These are phyloP conservation scores for Oreotrochilus melanogaster DNA, from an alignment of 2,113 vertebrate species.

Conservation along the genomic window DNA sequence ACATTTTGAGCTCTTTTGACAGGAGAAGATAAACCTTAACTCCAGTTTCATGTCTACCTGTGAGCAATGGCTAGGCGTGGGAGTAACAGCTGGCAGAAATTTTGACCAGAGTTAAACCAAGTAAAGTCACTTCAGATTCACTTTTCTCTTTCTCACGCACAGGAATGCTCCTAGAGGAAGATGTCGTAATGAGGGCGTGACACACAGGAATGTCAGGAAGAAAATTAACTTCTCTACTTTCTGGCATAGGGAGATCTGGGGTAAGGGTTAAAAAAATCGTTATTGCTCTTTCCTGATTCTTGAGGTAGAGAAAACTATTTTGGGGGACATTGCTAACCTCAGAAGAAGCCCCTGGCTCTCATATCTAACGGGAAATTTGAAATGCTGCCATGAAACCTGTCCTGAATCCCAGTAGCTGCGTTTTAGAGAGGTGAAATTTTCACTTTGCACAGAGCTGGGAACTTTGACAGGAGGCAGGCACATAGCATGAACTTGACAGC, in stretches of 20 bases:
- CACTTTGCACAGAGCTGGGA: background rate
- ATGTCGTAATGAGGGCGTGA: constrained; percentile 59
- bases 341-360: background rate
- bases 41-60: background rate
- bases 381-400: background rate
- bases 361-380: background rate
- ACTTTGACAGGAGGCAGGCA: background rate
- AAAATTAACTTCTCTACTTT: background rate
- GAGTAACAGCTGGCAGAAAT: constrained; percentile 27
- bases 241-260: background rate
- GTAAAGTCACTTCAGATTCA: constrained; percentile 24
- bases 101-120: background rate
- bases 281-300: background rate
- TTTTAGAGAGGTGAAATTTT: background rate
- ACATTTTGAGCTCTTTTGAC: constrained; percentile 15
- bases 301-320: background rate
- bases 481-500: background rate
- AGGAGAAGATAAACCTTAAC: constrained; percentile 3
- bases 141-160: constrained; percentile 41
- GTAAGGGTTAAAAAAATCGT: background rate
- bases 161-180: background rate
- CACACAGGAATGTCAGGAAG: constrained; percentile 10
- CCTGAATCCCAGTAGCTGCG: background rate
- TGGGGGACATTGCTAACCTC: background rate
- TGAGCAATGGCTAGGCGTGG: background rate